Evolutionary conservation across 2,113 vertebrate genomes (phyloP), one percentile per base, ranked within the genome.

Genomic region (Apteryx owenii): DNA sequence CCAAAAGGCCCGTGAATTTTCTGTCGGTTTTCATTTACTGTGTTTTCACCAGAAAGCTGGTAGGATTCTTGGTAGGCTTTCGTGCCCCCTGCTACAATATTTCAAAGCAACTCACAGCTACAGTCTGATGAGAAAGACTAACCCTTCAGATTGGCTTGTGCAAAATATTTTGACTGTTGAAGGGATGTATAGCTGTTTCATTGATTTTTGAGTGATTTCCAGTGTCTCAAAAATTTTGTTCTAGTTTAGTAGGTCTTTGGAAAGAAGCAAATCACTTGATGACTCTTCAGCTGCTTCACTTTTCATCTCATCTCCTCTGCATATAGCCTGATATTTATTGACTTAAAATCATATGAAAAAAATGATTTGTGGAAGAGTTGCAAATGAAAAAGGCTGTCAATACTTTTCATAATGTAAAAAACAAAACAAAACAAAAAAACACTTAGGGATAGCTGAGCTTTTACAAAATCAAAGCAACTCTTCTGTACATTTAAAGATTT

Each of bases 341-440:
- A 88, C 71, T 66, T 78, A 71, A 90, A 94, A 91, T 91, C 75
- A 85, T 85, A 48, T 28, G 53, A 33, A 83, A 87, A 65, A 84
- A 31, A 81, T 5, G 3, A 75, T 73, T 89, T 68, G 29, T 0
- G 0, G 89, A 94, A 95, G 66, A 94, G 64, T 81, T 95, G 64
- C 33, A 93, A 94, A 91, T 85, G 51, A 94, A 79, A 89, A 93
- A 83, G 2, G 7, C 38, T 83, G 51, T 88, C 93, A 93, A 95
- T 91, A 83, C 9, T 79, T 90, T 83, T 75, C 42, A 85, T 81
- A 85, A 86, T 64, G 75, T 81, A 73, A 60, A 65, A 64, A 46
- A 75, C 8, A 29, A 64, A 50, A 31, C 10, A 44, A 29, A 81
- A 84, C 36, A 38, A 88, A 93, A 88, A 87, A 0, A 5, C 64